Conservation (phyloP, 2,797 vertebrate genomes). For the Salmo trutta region DNA sequence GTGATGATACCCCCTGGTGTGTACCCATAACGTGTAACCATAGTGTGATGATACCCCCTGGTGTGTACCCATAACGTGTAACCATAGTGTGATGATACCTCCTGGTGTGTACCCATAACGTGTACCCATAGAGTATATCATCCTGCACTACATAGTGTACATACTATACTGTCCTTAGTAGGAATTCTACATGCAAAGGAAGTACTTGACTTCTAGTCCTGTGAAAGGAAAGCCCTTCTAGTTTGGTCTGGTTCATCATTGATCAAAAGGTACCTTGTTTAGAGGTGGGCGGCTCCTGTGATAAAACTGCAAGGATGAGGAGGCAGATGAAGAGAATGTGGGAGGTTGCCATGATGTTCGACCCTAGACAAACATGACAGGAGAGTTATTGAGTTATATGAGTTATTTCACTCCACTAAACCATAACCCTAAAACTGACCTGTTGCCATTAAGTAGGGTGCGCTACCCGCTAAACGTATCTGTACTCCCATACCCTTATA, state of each 20-base stretch:
- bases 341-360: constrained; percentile 49
- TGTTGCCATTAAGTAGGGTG: neutral
- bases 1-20: too few relatives aligned
- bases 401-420: constrained; percentile 11
- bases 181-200: neutral
- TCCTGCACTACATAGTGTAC: neutral
- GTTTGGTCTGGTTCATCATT: neutral
- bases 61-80: too few relatives aligned
- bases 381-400: constrained; percentile 23
- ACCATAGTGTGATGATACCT: too few relatives aligned
- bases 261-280: constrained; percentile 44
- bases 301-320: constrained; percentile 16
- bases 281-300: constrained; percentile 21
- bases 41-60: too few relatives aligned
- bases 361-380: constrained; percentile 39
- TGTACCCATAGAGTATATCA: neutral
- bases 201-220: neutral
- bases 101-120: too few relatives aligned
- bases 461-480: too few relatives aligned
- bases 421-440: neutral
- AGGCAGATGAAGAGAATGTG: constrained; percentile 23
- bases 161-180: neutral
- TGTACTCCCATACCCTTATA: too few relatives aligned
- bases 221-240: neutral
- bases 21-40: too few relatives aligned